phyloP scores from a whole-genome alignment of 1,140 invertebrate genomes.

The Monochamus saltuarius region DNA sequence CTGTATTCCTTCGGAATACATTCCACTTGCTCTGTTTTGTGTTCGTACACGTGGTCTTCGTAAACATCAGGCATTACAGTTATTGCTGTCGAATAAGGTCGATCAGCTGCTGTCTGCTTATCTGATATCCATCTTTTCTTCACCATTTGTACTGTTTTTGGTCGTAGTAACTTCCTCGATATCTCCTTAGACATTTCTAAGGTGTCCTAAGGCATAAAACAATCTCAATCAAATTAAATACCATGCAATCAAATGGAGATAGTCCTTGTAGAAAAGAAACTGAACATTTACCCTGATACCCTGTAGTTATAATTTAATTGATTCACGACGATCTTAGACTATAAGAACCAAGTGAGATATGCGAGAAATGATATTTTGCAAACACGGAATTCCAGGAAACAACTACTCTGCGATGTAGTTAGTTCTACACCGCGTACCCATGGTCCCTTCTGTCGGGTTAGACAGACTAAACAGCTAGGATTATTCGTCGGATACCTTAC shows the following conservation, averaged over 20 bases:
- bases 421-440: too few relatives aligned
- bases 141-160: not conserved
- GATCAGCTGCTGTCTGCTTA: constrained; percentile 12
- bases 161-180: not conserved
- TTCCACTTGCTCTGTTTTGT: constrained; percentile 13
- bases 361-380: not conserved
- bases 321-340: not conserved
- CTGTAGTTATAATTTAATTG: not conserved
- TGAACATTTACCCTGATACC: not conserved
- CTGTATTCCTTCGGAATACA: constrained; percentile 55
- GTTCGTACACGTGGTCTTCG: constrained; percentile 23
- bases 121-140: not conserved
- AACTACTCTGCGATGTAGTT: too few relatives aligned
- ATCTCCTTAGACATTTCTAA: constrained; percentile 3
- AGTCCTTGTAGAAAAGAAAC: not conserved
- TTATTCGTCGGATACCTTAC: too few relatives aligned
- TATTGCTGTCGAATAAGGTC: constrained; percentile 40
- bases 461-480: too few relatives aligned
- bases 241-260: not conserved
- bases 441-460: too few relatives aligned
- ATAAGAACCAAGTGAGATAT: not conserved
- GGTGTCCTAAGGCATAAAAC: not conserved
- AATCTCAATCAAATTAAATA: not conserved
- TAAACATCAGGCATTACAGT: constrained; percentile 30
- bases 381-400: too few relatives aligned